phyloP scores from a whole-genome alignment of 2,113 vertebrate genomes.

The Hirundichthys speculiger region DNA sequence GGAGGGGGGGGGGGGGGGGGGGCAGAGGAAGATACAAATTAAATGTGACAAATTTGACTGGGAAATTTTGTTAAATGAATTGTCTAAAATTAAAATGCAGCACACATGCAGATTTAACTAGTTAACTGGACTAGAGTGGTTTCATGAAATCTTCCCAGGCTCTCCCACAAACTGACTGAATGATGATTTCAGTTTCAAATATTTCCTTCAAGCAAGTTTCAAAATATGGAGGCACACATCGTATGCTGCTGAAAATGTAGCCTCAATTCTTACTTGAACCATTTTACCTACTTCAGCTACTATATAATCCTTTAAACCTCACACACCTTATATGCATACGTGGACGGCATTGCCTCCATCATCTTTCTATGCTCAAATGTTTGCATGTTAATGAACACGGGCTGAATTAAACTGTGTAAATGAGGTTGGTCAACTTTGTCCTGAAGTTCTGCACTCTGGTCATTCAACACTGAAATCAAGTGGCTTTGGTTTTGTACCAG shows the following conservation, averaged over 20 bases:
- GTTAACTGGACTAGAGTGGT: background rate
- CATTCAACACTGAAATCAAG: background rate
- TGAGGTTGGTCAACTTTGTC: background rate
- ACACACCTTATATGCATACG: background rate
- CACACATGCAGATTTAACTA: background rate
- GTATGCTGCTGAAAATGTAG: background rate
- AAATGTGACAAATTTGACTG: too few relatives aligned
- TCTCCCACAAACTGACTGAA: background rate
- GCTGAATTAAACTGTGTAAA: background rate
- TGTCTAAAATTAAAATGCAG: background rate
- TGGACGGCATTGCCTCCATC: background rate
- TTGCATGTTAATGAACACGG: background rate
- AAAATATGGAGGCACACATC: background rate
- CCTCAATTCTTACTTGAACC: too few relatives aligned
- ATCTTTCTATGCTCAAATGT: background rate
- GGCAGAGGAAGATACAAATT: slow-evolving; percentile 1
- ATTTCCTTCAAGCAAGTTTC: background rate
- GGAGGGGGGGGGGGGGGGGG: background rate
- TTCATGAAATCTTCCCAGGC: too few relatives aligned
- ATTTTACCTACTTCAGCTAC: background rate
- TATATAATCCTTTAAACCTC: background rate
- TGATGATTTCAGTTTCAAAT: background rate
- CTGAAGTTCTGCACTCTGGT: background rate
- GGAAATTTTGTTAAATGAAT: background rate
- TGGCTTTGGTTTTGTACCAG: background rate